Base-by-base conservation (phyloP, 2,888 invertebrate species). In the Andricus quercusramuli region DNA sequence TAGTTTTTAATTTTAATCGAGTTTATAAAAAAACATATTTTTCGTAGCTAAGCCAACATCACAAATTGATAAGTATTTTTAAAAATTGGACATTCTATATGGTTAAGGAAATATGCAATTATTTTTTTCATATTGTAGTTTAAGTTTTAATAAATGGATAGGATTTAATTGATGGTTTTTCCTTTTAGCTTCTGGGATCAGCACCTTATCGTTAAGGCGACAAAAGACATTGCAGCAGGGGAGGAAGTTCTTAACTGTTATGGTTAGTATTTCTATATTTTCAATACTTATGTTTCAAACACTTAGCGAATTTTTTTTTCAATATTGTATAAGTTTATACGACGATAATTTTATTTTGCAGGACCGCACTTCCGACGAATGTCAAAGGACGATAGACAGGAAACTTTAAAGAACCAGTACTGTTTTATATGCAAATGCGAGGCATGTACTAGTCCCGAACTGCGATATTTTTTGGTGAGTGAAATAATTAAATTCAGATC, bases 181-280 rank as follows among this genome's bases (percentile, higher is more conserved):
- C 78, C 77, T 93, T 93, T 84, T 89, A 97, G 96, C 87, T 97
- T 96, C 91, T 94, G 95, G 91, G 95, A 96, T 78, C 94, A 95
- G 80, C 94, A 94, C 20, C 93, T 98, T 32, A 94, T 96, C 82
- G 96, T 97, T 3, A 95, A 95, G 88, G 95, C 97, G 13, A 93
- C 94, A 0, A 94, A 94, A 82, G 94, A 95, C 88, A 94, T 98
- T 56, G 85, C 92, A 1, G 88, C 93, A 41, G 96, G 96, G 6
- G 94, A 94, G 17, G 97, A 98, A 93, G 94, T 99, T 83, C 95
- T 94, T 85, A 98, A 98, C 93, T 97, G 97, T 90, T 98, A 98
- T 92, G 97, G 96, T 94, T 88, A 79, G 86, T 85, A 66, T 74
- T 67, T 56, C 44, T 41, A 44, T 85, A 64, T 62, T 67, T 32